Base-by-base conservation (phyloP, 2,113 vertebrate genomes). In the Galemys pyrenaicus region DNA sequence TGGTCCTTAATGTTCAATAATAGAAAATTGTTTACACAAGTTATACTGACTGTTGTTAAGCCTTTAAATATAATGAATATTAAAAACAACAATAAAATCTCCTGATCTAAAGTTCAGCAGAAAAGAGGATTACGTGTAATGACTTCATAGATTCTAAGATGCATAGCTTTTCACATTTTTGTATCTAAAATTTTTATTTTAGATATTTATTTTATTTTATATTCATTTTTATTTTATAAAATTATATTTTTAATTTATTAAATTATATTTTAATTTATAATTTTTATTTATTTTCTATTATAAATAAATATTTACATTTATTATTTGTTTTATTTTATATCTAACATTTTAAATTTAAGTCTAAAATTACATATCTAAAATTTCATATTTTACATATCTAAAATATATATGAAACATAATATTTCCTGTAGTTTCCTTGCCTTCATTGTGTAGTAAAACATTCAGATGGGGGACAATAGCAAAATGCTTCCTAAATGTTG, bases 21-120 rank as follows among this genome's bases (percentile, higher is more conserved):
- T 71, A 68, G 32, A 24, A 12, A 80, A 46, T 46, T 94, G 17
- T 79, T 96, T 93, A 60, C 26, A 79, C 85, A 79, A 86, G 46
- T 88, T 79, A 78, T 67, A 79, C 5, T 83, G 37, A 80, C 26
- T 41, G 0, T 37, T 75, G 0, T 91, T 77, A 71, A 94, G 13
- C 11, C 28, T 9, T 77, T 85, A 92, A 70, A 44, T 32, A 74
- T 73, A 46, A 82, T 28, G 11, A 89, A 54, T 80, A 79, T 92
- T 58, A 94, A 91, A 87, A 30, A 80, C 0, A 87, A 11, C 12
- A 82, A 7, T 92, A 62, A 94, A 39, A 78, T 80, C 5, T 49
- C n/a, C 70, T 41, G n/a, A n/a, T 51, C 46, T 12, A 85, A 77
- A 77, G n/a, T 49, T 89, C n/a, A 92, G 41, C 24, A 62, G 51